Percentiles rank a stretch among this genome's conserved stretches.
These are phyloP conservation scores for Allophyes oxyacanthae DNA, from an alignment of 2,888 invertebrate species.

Conservation along the genomic window DNA sequence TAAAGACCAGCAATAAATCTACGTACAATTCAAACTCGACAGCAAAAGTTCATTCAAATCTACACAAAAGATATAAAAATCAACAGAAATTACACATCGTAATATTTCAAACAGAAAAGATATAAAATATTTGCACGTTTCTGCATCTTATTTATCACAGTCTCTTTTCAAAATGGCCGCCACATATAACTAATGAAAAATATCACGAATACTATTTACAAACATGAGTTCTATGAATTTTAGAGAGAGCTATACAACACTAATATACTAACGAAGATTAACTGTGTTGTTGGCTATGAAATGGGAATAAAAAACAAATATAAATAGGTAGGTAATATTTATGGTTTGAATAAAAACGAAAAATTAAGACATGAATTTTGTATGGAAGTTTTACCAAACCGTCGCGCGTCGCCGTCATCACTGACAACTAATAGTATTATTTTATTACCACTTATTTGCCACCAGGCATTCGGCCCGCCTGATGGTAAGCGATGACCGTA, in stretches of 20 bases:
- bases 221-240: conserved; percentile 11
- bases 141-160: conserved; percentile 13
- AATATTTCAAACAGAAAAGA: conserved; percentile 5
- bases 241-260: conserved; percentile 14
- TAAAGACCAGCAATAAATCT: no score
- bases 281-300: conserved; percentile 12
- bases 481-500: no score
- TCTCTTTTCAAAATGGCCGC: conserved; percentile 10
- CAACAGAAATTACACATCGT: neutral
- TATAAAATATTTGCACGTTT: conserved; percentile 9
- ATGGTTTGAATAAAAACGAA: neutral
- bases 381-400: no score
- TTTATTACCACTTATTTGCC: no score
- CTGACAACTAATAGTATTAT: no score
- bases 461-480: no score
- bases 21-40: neutral
- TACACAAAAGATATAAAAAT: neutral
- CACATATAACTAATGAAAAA: conserved; percentile 17
- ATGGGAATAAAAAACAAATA: conserved; percentile 5
- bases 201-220: conserved; percentile 11
- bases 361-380: no score
- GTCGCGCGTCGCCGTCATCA: no score
- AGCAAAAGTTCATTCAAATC: neutral
- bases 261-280: conserved; percentile 32
- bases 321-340: neutral